Evolutionary conservation across 1,140 invertebrate genomes (phyloP), one percentile per base, ranked within the genome.

Genomic region (Diuraphis noxia): DNA sequence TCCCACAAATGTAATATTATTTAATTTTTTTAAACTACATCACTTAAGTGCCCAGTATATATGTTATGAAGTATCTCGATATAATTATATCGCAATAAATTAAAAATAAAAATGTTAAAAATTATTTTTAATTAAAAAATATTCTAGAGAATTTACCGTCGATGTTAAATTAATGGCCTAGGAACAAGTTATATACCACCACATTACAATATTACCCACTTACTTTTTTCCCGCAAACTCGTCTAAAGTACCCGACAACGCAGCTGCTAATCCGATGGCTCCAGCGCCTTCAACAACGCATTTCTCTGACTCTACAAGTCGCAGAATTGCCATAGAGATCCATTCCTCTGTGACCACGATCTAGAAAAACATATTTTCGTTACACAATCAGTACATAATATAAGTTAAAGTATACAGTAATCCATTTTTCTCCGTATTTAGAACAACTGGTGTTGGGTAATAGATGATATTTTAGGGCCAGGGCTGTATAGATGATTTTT

Each of bases 241-340:
- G 43, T 97, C 96, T 38, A 98, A 94, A 85, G 97, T 95, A 19
- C 97, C 97, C 2, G 97, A 95, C 91, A 99, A 94, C 93, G 99
- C 96, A 10, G 98, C 98, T 0, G 98, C 98, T 8, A 99, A 94
- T 2, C 97, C 97, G 25, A 96, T 95, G 0, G 98, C 98, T 1
- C 98, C 98, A 3, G 97, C 98, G 1, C 97, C 98, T 94, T 99
- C 98, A 3, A 99, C 97, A 5, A 99, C 97, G 92, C 97, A 97
- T 94, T 99, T 99, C 94, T 98, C 98, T 92, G 96, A 95, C 94
- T 99, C 98, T 8, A 98, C 95, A 82, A 99, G 94, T 36, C 97
- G 95, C 56, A 99, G 94, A 92, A 99, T 98, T 8, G 98, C 96
- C 92, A 98, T 95, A 0, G 98, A 98, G 82, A 99, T 98, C 95